Conservation (phyloP, 2,113 vertebrate species). For the Amphilophus citrinellus region DNA sequence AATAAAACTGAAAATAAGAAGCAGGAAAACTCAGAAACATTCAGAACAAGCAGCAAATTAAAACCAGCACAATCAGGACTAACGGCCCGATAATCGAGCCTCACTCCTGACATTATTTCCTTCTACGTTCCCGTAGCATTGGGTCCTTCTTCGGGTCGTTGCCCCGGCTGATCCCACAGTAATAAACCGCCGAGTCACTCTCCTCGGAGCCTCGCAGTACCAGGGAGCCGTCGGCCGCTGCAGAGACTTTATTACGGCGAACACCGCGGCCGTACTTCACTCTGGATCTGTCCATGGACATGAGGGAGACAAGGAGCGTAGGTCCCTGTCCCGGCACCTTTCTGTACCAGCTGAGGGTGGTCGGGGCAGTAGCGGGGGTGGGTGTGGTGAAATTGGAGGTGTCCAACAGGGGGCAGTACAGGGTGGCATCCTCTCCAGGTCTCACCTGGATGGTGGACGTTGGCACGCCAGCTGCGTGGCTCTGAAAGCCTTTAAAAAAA, state of each 20-base stretch:
- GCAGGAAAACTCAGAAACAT: background rate
- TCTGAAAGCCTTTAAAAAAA: slow-evolving; percentile 8
- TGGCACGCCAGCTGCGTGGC: accelerated
- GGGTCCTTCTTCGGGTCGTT: background rate
- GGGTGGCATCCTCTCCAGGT: slow-evolving; percentile 27
- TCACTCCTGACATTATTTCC: background rate
- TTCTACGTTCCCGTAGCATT: accelerated
- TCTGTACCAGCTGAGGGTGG: slow-evolving; percentile 66
- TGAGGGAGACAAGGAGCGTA: slow-evolving; percentile 24
- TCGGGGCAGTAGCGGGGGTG: accelerated
- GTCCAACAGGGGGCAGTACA: slow-evolving; percentile 62
- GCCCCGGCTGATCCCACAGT: slow-evolving; percentile 35
- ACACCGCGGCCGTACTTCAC: slow-evolving; percentile 11
- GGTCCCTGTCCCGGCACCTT: background rate
- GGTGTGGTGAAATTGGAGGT: background rate
- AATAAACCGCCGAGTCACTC: slow-evolving; percentile 49
- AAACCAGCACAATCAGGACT: background rate
- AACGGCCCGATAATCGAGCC: background rate
- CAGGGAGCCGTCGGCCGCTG: slow-evolving; percentile 22
- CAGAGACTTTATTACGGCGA: background rate
- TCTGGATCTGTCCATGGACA: accelerated
- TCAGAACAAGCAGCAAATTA: background rate
- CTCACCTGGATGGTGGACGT: slow-evolving; percentile 18
- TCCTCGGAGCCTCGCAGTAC: slow-evolving; percentile 10
- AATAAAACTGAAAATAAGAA: background rate